phyloP scores from a whole-genome alignment of 53 echinoderm and acorn worm genomes.

The Glandiceps talaboti region DNA sequence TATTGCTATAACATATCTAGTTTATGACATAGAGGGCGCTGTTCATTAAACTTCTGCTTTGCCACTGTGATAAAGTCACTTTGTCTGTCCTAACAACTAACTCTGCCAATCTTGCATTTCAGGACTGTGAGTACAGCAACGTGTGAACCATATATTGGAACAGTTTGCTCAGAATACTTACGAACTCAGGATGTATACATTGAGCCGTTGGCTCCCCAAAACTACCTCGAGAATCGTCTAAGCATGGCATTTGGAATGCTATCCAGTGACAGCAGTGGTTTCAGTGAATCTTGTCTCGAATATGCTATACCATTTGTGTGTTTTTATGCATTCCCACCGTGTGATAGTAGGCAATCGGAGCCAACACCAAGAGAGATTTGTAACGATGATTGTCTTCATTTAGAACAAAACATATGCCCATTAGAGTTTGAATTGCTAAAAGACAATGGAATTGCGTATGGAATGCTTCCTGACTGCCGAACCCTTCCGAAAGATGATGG shows the following conservation, averaged over 20 bases:
- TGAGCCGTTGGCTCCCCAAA: conserved; percentile 48
- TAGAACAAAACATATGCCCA: conserved; percentile 75
- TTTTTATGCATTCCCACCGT: conserved; percentile 90
- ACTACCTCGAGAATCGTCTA: conserved; percentile 48
- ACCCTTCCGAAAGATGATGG: conserved; percentile 35
- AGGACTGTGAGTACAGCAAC: not conserved
- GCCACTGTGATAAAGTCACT: too few relatives aligned
- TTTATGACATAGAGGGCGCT: too few relatives aligned
- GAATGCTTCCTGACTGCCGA: conserved; percentile 68
- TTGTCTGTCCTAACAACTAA: too few relatives aligned
- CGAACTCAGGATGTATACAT: conserved; percentile 81
- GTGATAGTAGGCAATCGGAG: conserved; percentile 26
- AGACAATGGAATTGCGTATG: conserved; percentile 35
- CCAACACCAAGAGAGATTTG: conserved; percentile 53
- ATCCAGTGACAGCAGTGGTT: conserved; percentile 40
- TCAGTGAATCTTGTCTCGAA: conserved; percentile 53
- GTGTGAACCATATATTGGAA: conserved; percentile 68
- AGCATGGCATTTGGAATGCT: conserved; percentile 42
- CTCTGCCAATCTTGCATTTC: too few relatives aligned
- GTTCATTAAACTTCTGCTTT: too few relatives aligned
- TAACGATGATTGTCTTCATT: conserved; percentile 84
- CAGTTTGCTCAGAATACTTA: conserved; percentile 70
- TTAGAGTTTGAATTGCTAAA: conserved; percentile 43
- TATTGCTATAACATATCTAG: too few relatives aligned
- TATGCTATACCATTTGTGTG: conserved; percentile 93